Conservation (phyloP, 23 tunicate species). For the Trididemnum miniatum region DNA sequence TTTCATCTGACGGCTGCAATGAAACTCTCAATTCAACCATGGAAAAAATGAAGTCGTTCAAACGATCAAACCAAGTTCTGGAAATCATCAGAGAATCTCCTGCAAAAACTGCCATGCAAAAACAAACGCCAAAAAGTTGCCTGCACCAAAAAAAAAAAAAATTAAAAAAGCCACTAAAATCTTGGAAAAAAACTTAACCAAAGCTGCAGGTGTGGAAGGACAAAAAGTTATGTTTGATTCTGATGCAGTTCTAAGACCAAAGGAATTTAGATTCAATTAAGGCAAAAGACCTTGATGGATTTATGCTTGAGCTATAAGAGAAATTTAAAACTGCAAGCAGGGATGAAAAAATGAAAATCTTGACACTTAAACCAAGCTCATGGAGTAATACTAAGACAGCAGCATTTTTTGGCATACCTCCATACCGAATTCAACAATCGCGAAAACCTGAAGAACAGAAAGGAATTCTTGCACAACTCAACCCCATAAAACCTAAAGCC, state of each 20-base stretch:
- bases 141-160: neutral
- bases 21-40: neutral
- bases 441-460: neutral
- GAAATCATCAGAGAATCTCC: neutral
- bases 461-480: conserved; percentile 2
- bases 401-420: neutral
- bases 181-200: neutral
- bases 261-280: neutral
- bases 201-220: neutral
- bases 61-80: neutral
- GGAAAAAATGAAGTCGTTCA: neutral
- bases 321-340: neutral
- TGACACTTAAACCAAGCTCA: conserved; percentile 11
- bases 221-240: neutral
- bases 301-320: conserved; percentile 3
- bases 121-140: neutral
- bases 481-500: neutral
- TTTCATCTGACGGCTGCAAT: neutral
- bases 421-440: neutral
- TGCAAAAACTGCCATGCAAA: neutral
- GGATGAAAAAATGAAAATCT: neutral
- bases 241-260: neutral
- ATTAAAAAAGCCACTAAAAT: neutral
- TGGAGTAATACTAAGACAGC: neutral
- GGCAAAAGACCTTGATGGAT: conserved; percentile 12